Base-by-base conservation (phyloP, 35 echinoderm and acorn worm species). In the Strongylocentrotus purpuratus region DNA sequence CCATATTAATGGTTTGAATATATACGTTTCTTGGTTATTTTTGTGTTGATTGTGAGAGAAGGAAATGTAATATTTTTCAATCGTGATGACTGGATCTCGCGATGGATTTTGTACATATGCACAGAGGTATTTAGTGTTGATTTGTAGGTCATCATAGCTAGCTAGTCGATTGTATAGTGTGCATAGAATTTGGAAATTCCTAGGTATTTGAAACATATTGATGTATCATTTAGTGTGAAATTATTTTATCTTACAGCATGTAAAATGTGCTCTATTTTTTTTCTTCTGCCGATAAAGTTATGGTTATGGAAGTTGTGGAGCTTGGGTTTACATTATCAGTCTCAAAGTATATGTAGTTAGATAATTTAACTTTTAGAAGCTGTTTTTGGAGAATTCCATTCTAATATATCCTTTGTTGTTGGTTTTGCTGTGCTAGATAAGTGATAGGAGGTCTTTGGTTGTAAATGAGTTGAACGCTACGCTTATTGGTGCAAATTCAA, bases 81-180 rank as follows among this genome's bases (percentile, higher is more conserved):
- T 89, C 33, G 87, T 46, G 25, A 45, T 89, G 87, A 89, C 87
- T 89, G 87, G 87, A 45, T 89, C 45, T 13, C 41, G 11, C 87
- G 33, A 33, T 89, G 45, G 87, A 46, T 89, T 89, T 41, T 89
- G 87, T 89, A 89, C 87, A 89, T 89, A 89, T 89, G 32, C 87
- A 89, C 20, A 89, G 87, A 89, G 45, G 87, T 89, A 89, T 89
- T 33, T 89, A 89, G 87, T 13, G 13, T 45, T 45, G 87, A 28
- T 28, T 78, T 28, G 25, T 78, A 78, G 22, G 7, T 28, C 7
- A 78, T 78, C 7, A 78, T 78, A n/a, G 65, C 65, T 78, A n/a
- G 65, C 25, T 78, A 78, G 65, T 78, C 65, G 20, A n/a, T 28
- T 78, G 65, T 78, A 78, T 78, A 78, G 65, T 78, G 65, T 78